Percentiles rank a stretch among this genome's conserved stretches.
These are phyloP conservation scores for Ochropleura plecta DNA, from an alignment of 2,888 invertebrate genomes.

Conservation along the genomic window DNA sequence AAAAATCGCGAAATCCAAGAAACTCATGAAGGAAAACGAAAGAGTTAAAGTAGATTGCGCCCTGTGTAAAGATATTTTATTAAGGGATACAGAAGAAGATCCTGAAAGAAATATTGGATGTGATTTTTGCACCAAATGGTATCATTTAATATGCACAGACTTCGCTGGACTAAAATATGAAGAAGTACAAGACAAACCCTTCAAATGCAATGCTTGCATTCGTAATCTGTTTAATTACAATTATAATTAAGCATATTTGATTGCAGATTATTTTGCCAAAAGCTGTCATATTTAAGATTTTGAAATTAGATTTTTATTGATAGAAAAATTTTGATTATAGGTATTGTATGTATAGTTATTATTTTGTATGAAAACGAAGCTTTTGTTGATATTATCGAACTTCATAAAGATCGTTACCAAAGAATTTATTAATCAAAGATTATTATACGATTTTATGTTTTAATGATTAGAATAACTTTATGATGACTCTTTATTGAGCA, in stretches of 20 bases:
- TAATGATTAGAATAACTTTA: too few relatives aligned
- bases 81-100: constrained; percentile 2
- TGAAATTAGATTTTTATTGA: background rate
- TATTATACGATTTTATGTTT: too few relatives aligned
- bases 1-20: background rate
- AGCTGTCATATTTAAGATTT: background rate
- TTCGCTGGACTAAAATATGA: constrained; percentile 1
- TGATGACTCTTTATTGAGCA: too few relatives aligned
- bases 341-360: too few relatives aligned
- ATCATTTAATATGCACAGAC: constrained; percentile 1
- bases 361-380: constrained; percentile 1
- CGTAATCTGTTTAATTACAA: background rate
- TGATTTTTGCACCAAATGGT: background rate
- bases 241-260: background rate
- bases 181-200: constrained; percentile 2
- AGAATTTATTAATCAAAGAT: too few relatives aligned
- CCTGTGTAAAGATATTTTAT: too few relatives aligned
- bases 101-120: background rate
- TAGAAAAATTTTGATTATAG: background rate
- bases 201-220: background rate
- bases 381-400: background rate
- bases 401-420: too few relatives aligned
- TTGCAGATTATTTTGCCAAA: background rate
- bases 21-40: constrained; percentile 5
- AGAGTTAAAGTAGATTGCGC: constrained; percentile 5